Conservation (phyloP, 2,113 vertebrate species). For the Heterocephalus glaber region DNA sequence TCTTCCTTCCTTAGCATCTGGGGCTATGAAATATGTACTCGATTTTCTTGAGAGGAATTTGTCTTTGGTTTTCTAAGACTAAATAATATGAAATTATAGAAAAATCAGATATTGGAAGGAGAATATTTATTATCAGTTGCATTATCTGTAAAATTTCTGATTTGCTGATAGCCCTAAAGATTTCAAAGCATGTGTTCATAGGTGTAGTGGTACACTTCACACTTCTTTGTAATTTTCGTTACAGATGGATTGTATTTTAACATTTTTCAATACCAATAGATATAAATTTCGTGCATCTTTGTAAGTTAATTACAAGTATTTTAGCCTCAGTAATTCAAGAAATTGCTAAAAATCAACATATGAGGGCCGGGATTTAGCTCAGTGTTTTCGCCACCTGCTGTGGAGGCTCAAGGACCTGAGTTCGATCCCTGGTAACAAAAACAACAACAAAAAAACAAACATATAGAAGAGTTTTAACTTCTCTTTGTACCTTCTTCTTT, state of each 20-base stretch:
- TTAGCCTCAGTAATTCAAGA: not conserved
- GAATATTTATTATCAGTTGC: not conserved
- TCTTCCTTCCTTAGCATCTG: not conserved
- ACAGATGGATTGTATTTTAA: not conserved
- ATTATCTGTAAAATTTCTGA: not conserved
- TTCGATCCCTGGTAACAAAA: too few relatives aligned
- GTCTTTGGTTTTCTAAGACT: not conserved
- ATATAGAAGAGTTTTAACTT: not conserved
- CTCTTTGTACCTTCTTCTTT: not conserved
- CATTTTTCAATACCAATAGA: not conserved
- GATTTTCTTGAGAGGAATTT: not conserved
- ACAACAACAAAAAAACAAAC: too few relatives aligned
- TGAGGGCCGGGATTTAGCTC: too few relatives aligned
- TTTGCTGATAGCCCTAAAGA: not conserved
- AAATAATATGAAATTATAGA: not conserved
- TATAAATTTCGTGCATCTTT: not conserved
- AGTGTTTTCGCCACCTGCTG: too few relatives aligned
- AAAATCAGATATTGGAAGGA: not conserved
- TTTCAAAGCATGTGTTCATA: not conserved
- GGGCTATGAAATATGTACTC: not conserved
- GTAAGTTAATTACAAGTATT: not conserved
- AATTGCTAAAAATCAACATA: not conserved
- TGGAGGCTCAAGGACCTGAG: too few relatives aligned
- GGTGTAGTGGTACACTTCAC: accelerated
- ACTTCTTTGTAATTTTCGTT: not conserved